Evolutionary conservation across 1,140 invertebrate genomes (phyloP).

Genomic region (Zaprionus capensis): DNA sequence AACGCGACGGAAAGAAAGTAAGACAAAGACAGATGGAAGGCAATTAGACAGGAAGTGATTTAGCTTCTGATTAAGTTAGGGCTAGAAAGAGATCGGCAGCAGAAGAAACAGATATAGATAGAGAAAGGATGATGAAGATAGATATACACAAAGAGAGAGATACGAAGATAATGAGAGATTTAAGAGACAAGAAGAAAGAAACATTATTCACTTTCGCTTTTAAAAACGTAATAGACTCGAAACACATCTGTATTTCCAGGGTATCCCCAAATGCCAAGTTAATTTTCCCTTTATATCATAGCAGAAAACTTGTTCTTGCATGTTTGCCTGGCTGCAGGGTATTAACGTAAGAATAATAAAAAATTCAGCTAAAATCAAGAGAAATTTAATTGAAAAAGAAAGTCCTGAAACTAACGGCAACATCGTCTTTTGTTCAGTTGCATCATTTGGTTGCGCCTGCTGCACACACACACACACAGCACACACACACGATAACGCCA

Average conservation of each 20-base stretch:
- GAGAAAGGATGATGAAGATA: background rate
- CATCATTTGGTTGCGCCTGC: slow-evolving; percentile 42
- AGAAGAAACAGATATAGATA: background rate
- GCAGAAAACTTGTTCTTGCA: background rate
- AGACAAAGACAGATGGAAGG: background rate
- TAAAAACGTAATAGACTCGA: no score
- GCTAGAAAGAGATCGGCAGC: background rate
- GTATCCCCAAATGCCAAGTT: no score
- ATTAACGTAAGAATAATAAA: background rate
- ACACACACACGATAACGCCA: no score
- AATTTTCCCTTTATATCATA: background rate
- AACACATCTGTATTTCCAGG: no score
- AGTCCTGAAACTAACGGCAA: slow-evolving; percentile 12
- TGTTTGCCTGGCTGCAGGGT: background rate
- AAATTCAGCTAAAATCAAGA: background rate
- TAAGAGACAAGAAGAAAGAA: background rate
- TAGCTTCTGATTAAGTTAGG: no score
- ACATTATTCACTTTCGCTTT: background rate
- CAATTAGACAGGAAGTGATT: no score
- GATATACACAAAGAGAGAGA: background rate
- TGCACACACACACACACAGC: background rate
- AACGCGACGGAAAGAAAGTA: background rate
- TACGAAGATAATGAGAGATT: background rate
- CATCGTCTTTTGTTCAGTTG: slow-evolving; percentile 35
- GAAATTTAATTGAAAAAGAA: slow-evolving; percentile 17